Base-by-base conservation (phyloP, 1,140 invertebrate species). In the Venturia canescens region DNA sequence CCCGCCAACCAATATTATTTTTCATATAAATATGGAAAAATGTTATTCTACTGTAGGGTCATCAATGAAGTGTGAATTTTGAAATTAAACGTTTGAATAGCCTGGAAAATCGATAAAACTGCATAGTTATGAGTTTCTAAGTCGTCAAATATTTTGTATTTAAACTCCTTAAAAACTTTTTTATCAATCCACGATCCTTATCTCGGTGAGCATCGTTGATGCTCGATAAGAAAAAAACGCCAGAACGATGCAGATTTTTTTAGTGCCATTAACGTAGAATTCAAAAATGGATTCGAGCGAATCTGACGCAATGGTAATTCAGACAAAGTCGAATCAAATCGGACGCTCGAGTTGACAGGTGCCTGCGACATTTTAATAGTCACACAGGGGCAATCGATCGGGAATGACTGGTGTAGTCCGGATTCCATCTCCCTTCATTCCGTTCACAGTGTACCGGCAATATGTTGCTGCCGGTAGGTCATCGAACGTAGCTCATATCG, bases 301-400 rank as follows among this genome's bases (percentile, higher is more conserved):
- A 63, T 63, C 23, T n/a, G n/a, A 26, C 60, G n/a, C 15, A 9
- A 5, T 63, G 27, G 27, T 63, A 26, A 13, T 18, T 63, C 60
- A 3, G 60, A 63, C 21, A 23, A 60, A 60, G 3, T 60, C 57
- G 18, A 60, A 60, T 9, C 3, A 63, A 63, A 6, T 63, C 60
- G n/a, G 27, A 27, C 23, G 23, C 13, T 15, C 2, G 23, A 23
- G 11, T 23, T 23, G 21, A 13, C 21, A 26, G 11, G 13, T 77
- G 75, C 27, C 34, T 34, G 50, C 66, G 75, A 77, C 38, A 44
- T 71, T 63, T 80, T 74, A 66, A 82, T 82, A 71, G 78, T 83
- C 69, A 83, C 82, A 83, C 83, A 84, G 82, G 79, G 81, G 74
- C 82, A 84, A 80, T 82, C 77, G 69, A 78, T 81, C 75, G 83